Evolutionary conservation across 1,140 invertebrate species (phyloP).

Genomic region (Drosophila burlai): DNA sequence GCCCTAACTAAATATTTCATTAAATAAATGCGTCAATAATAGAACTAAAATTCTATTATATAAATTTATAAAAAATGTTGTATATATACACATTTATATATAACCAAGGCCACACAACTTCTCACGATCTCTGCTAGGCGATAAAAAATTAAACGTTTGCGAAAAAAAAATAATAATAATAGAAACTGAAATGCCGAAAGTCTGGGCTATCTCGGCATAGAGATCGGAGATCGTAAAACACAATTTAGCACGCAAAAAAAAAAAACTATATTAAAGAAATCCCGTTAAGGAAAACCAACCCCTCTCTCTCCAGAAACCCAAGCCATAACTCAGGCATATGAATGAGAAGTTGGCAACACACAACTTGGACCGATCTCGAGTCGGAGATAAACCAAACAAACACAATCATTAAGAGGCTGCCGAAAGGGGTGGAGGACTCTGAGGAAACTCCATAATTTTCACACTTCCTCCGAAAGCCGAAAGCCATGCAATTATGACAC

Average conservation of each 20-base stretch:
- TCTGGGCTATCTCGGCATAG: slow-evolving; percentile 49
- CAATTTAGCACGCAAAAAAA: slow-evolving; percentile 72
- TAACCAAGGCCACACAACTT: slow-evolving; percentile 45
- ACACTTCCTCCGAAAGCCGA: slow-evolving; percentile 61
- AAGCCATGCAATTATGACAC: slow-evolving; percentile 80
- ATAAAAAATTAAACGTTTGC: slow-evolving; percentile 68
- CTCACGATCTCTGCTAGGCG: slow-evolving; percentile 64
- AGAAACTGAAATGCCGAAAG: slow-evolving; percentile 27
- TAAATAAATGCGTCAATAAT: not conserved
- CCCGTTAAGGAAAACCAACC: slow-evolving; percentile 53
- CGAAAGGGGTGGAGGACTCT: slow-evolving; percentile 53
- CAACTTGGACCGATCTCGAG: slow-evolving; percentile 58
- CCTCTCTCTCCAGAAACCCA: slow-evolving; percentile 51
- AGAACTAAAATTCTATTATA: not conserved
- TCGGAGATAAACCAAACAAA: slow-evolving; percentile 73
- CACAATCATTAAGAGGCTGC: slow-evolving; percentile 59
- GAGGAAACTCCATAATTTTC: slow-evolving; percentile 75
- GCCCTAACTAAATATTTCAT: not conserved
- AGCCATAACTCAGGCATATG: slow-evolving; percentile 75
- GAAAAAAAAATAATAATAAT: slow-evolving; percentile 52
- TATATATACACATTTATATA: not conserved
- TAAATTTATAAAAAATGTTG: not conserved
- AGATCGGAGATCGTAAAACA: slow-evolving; percentile 59
- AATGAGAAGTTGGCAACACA: slow-evolving; percentile 78
- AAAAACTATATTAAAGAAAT: slow-evolving; percentile 44